phyloP scores from a whole-genome alignment of 2,113 vertebrate species.

The Thalassarche chlororhynchos region DNA sequence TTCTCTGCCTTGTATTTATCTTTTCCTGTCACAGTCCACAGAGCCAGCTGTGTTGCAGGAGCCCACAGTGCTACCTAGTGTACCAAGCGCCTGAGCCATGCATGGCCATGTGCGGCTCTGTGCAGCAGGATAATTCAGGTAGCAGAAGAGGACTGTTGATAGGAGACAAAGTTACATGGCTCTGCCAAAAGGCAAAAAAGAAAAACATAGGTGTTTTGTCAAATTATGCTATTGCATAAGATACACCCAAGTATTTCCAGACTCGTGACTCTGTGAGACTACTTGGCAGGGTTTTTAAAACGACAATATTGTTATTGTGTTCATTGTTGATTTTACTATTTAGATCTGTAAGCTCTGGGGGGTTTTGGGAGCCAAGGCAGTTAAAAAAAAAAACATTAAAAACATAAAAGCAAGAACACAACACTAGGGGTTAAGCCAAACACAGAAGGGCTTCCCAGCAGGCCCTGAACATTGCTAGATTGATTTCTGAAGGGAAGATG shows the following conservation, averaged over 20 bases:
- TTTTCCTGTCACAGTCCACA: neutral
- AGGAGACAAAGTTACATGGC: neutral
- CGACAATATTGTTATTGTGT: neutral
- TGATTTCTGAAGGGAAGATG: neutral
- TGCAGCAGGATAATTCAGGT: neutral
- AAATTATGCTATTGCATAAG: slow-evolving; percentile 16
- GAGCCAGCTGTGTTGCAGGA: neutral
- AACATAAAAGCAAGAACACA: neutral
- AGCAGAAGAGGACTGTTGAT: neutral
- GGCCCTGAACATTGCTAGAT: neutral
- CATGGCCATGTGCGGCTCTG: accelerated
- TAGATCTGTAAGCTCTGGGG: neutral
- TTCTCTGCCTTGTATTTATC: neutral
- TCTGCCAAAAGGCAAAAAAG: neutral
- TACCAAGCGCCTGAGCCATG: neutral
- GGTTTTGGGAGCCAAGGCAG: neutral
- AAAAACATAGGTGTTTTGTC: neutral
- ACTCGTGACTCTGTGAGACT: neutral
- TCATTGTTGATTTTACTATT: neutral
- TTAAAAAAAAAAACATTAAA: neutral
- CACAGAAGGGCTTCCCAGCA: neutral
- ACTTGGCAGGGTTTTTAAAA: neutral
- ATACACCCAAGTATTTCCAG: neutral
- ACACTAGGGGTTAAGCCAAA: neutral
- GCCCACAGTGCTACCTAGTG: neutral